A percentile compares a stretch with the other conserved stretches of the same genome.
These are phyloP conservation scores for Scelioninae gen. 1 DNA, from an alignment of 2,888 invertebrate species.

Conservation along the genomic window DNA sequence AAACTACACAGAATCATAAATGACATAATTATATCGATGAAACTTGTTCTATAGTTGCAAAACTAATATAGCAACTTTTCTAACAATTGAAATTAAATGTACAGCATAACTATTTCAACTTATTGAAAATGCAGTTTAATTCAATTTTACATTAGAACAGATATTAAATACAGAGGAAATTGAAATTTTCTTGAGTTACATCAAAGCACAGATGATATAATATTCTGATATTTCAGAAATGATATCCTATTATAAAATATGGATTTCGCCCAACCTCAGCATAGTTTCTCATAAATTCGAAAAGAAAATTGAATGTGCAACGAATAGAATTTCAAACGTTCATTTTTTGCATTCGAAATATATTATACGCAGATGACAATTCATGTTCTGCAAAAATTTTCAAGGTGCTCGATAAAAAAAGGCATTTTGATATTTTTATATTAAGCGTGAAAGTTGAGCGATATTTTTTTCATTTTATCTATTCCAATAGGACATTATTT, in stretches of 20 bases:
- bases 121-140: neutral
- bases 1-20: no score
- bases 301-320: conserved; percentile 28
- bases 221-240: conserved; percentile 16
- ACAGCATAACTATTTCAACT: no score
- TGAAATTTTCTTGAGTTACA: conserved; percentile 12
- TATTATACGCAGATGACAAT: conserved; percentile 10
- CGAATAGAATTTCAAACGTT: conserved; percentile 11
- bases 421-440: no score
- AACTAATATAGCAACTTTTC: no score
- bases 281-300: conserved; percentile 25
- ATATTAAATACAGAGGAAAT: conserved; percentile 6
- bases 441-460: neutral
- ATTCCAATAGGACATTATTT: neutral
- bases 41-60: no score
- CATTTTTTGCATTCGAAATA: conserved; percentile 12
- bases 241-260: conserved; percentile 17
- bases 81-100: no score
- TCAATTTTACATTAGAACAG: conserved; percentile 8
- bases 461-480: neutral
- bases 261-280: conserved; percentile 6
- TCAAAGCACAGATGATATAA: conserved; percentile 4
- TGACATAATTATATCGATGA: no score
- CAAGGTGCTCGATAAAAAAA: neutral
- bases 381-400: neutral